Conservation (phyloP, 2,113 vertebrate species). For the Sterrhoptilus dennistouni region DNA sequence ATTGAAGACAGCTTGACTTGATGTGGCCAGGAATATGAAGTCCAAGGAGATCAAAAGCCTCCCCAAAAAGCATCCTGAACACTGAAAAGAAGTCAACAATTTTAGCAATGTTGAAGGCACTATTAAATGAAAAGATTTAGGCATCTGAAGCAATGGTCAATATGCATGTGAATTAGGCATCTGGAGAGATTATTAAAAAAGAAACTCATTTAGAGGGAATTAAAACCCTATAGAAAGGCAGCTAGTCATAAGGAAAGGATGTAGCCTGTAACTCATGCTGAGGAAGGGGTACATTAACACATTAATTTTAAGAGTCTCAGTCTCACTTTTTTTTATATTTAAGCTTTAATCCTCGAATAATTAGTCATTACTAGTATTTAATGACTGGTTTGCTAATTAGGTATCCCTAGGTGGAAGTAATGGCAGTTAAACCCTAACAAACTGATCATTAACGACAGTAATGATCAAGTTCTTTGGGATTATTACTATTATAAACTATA, state of each 20-base stretch:
- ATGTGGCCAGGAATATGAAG: neutral
- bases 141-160: constrained; percentile 27
- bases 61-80: neutral
- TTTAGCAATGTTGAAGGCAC: neutral
- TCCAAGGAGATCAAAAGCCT: neutral
- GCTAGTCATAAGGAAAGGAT: constrained; percentile 31
- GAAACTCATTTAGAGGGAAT: constrained; percentile 8
- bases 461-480: constrained; percentile 71
- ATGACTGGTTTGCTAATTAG: constrained; percentile 72
- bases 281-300: constrained; percentile 29
- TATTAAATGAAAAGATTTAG: neutral
- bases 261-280: constrained; percentile 16
- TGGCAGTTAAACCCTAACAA: constrained; percentile 67
- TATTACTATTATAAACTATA: constrained; percentile 69
- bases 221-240: constrained; percentile 36
- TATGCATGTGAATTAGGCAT: constrained; percentile 48
- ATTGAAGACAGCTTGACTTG: neutral
- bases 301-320: constrained; percentile 67
- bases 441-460: constrained; percentile 72
- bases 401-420: constrained; percentile 64
- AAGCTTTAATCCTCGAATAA: constrained; percentile 73
- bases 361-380: constrained; percentile 75
- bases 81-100: neutral
- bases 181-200: constrained; percentile 42
- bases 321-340: constrained; percentile 73